These are phyloP conservation scores for Ictalurus furcatus DNA, from an alignment of 2,113 vertebrate species.

Conservation along the genomic window DNA sequence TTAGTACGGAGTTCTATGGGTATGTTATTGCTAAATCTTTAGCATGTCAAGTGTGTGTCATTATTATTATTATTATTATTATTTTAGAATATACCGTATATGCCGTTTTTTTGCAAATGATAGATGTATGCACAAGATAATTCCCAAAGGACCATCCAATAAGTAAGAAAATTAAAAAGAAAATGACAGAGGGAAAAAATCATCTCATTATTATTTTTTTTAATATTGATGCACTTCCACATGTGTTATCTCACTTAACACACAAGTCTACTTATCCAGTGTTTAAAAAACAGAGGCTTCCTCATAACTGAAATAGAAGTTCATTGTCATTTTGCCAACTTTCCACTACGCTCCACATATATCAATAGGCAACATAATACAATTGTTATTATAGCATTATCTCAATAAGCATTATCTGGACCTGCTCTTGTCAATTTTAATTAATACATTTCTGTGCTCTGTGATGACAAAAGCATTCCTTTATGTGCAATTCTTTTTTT, in stretches of 20 bases:
- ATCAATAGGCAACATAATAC: slow-evolving; percentile 1
- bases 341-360: not conserved
- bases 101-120: not conserved
- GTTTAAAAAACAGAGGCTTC: not conserved
- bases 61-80: no score
- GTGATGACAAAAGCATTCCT: not conserved
- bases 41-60: not conserved
- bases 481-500: not conserved
- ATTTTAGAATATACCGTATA: not conserved
- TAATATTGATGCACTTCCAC: not conserved
- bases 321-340: not conserved
- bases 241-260: not conserved
- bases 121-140: not conserved
- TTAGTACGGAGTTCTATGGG: no score
- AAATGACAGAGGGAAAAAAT: not conserved
- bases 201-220: not conserved
- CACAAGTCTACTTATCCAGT: not conserved
- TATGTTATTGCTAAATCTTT: no score
- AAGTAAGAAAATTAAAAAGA: not conserved
- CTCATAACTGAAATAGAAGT: not conserved
- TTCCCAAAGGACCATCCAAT: not conserved
- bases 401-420: not conserved
- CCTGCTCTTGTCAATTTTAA: slow-evolving; percentile 5
- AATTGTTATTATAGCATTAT: not conserved
- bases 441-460: not conserved